Base-by-base conservation (phyloP, 2,797 vertebrate species). In the Acanthis flammea region DNA sequence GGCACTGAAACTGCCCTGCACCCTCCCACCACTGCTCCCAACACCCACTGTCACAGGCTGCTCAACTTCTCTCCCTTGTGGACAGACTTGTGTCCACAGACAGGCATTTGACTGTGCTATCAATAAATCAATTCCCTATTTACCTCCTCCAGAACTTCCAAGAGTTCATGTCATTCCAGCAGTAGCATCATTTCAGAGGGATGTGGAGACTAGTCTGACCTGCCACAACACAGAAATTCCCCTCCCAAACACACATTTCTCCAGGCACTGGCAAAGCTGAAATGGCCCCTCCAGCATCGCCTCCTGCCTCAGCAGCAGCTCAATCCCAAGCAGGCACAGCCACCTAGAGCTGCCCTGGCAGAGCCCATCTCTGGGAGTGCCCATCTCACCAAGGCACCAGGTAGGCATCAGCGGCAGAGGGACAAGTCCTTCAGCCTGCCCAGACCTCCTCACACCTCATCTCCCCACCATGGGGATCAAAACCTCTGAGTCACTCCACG, bases 321-420 rank as follows among this genome's bases (percentile, higher is more conserved):
- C 97, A 3, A 50, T 97, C 61, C 81, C 75, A 21, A 65, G 0
- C 48, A 84, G 24, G 84, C 96, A 12, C 98, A 10, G 98, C 98
- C 39, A 97, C 91, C 24, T 96, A 98, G 74, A 98, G 86, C 94
- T 99, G 99, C 92, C 97, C 82, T 33, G 98, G 99, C 99, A 31
- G 53, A 97, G 47, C 98, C 98, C 6, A 51, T 97, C 12, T 58
- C 88, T 21, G 65, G 96, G 75, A 98, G 95, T 9, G 19, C n/a
- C 72, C 78, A 53, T 74, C 85, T 97, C 50, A 53, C 51, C 51
- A 79, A 58, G 12, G 89, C 86, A 45, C 83, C 75, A 95, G 83
- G 98, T 98, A 98, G 37, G 54, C 3, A 4, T 30, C 23, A 71
- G 21, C 55, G 14, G 7, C 48, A 55, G 30, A 55, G 19, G 22